These are phyloP conservation scores for Heliocidaris erythrogramma DNA, from an alignment of 35 echinoderm and acorn worm genomes.

Conservation along the genomic window DNA sequence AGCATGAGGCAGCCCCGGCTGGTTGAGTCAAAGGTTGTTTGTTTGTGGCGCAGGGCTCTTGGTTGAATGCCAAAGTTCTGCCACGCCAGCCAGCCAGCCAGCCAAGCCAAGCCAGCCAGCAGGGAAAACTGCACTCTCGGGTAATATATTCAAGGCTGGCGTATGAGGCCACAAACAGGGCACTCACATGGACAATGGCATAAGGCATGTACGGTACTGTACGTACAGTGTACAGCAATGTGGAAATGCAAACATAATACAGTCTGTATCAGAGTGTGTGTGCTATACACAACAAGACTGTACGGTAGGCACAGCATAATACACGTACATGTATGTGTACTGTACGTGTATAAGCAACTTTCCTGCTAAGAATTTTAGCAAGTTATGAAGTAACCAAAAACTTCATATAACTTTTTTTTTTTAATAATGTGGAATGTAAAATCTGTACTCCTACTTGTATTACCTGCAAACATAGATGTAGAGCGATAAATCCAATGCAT, in stretches of 20 bases:
- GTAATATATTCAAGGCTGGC: slow-evolving; percentile 55
- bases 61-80: slow-evolving; percentile 46
- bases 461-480: neutral
- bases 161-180: slow-evolving; percentile 40
- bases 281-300: neutral
- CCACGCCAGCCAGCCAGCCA: neutral
- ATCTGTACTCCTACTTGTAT: neutral
- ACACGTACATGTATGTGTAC: neutral
- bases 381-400: neutral
- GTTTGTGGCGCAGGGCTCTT: slow-evolving; percentile 47
- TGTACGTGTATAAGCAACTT: neutral
- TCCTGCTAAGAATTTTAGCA: neutral
- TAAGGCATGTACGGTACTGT: neutral
- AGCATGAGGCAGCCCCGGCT: slow-evolving; percentile 38
- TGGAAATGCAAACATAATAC: slow-evolving; percentile 14
- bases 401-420: neutral
- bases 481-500: neutral
- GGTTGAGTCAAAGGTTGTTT: slow-evolving; percentile 36
- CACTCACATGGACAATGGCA: neutral
- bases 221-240: neutral
- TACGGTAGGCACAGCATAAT: neutral
- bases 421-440: neutral
- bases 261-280: neutral
- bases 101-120: neutral
- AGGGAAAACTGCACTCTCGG: slow-evolving; percentile 4